These are phyloP conservation scores for Aspidiotus rigidus DNA, from an alignment of 2,888 invertebrate genomes.

Conservation along the genomic window DNA sequence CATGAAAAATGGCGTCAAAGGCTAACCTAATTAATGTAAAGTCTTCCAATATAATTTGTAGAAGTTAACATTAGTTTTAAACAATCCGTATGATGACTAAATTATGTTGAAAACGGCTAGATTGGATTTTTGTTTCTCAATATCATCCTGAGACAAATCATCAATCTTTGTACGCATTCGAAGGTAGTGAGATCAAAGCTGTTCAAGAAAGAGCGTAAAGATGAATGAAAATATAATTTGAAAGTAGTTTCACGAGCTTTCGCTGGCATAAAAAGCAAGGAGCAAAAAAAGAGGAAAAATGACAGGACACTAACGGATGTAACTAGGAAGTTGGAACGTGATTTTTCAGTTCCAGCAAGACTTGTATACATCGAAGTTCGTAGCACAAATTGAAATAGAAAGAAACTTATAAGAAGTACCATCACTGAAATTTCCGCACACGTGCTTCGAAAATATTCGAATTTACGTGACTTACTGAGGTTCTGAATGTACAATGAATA, in stretches of 20 bases:
- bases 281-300: neutral
- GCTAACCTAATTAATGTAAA: no score
- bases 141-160: no score
- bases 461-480: neutral
- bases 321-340: neutral
- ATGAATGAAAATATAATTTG: neutral
- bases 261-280: neutral
- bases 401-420: conserved; percentile 17
- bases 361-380: neutral
- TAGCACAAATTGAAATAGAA: neutral
- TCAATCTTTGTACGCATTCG: no score
- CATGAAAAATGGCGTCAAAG: no score
- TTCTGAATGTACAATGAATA: no score
- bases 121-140: no score
- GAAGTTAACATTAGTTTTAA: no score
- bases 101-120: no score
- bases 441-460: conserved; percentile 21
- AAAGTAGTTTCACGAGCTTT: neutral
- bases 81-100: no score
- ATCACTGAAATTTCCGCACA: conserved; percentile 25
- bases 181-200: no score
- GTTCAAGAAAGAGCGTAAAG: neutral
- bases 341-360: neutral
- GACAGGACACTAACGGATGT: conserved; percentile 1
- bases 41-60: no score